A percentile compares a stretch with the other conserved stretches of the same genome.
Evolutionary conservation across 1,140 invertebrate genomes (phyloP).

Genomic region (Cryptotermes secundus): DNA sequence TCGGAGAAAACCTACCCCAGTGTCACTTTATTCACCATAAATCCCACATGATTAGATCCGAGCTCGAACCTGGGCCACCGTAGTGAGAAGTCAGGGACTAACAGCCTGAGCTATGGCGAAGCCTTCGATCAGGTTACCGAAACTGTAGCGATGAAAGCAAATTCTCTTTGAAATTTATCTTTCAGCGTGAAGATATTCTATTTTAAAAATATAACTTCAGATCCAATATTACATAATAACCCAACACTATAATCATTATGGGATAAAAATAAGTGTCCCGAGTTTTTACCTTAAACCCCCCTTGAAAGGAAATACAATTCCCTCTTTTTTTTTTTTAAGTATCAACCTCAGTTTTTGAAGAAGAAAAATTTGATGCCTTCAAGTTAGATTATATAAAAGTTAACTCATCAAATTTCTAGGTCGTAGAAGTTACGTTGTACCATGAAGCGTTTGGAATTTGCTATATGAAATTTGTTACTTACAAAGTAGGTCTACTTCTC

Average conservation of each 20-base stretch:
- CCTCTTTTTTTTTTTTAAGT: neutral
- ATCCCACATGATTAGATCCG: too few species aligned
- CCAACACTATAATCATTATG: neutral
- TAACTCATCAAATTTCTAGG: slow-evolving; percentile 16
- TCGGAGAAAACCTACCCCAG: too few species aligned
- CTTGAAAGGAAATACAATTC: neutral
- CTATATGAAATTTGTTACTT: neutral
- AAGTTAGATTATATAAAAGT: slow-evolving; percentile 14
- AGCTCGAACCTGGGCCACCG: too few species aligned
- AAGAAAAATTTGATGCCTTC: neutral
- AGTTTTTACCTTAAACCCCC: neutral
- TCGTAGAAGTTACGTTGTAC: neutral
- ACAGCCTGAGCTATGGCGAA: too few species aligned
- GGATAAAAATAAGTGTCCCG: neutral
- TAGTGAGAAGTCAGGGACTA: too few species aligned
- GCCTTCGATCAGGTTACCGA: too few species aligned
- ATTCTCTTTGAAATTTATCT: too few species aligned
- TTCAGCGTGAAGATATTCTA: too few species aligned
- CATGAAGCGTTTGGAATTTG: neutral
- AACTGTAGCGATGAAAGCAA: too few species aligned
- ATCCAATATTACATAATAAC: too few species aligned
- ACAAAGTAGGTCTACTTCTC: neutral
- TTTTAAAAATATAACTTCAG: too few species aligned
- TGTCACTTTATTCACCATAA: too few species aligned
- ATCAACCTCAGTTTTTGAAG: neutral